These are phyloP conservation scores for Sisyra terminalis DNA, from an alignment of 2,888 invertebrate species.

Conservation along the genomic window DNA sequence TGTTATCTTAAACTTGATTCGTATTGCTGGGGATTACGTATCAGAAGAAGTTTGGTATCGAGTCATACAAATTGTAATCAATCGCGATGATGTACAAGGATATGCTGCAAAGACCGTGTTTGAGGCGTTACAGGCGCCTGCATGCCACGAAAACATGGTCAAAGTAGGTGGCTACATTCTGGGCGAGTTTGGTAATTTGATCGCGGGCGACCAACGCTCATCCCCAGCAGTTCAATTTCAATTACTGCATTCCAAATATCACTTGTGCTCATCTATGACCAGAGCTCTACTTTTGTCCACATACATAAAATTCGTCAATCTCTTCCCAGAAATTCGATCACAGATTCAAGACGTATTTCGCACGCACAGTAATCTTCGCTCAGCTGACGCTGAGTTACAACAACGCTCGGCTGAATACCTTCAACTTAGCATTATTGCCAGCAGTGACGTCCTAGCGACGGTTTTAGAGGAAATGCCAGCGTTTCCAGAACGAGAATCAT, in stretches of 20 bases:
- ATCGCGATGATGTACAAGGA: constrained; percentile 97
- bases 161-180: constrained; percentile 99
- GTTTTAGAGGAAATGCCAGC: constrained; percentile 99
- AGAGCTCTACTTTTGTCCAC: constrained; percentile 92
- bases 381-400: constrained; percentile 96
- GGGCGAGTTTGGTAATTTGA: constrained; percentile 98
- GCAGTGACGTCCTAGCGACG: constrained; percentile 92
- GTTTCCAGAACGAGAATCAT: constrained; percentile 96
- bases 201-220: constrained; percentile 95
- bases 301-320: constrained; percentile 97
- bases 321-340: constrained; percentile 95
- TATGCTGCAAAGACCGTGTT: constrained; percentile 99
- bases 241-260: constrained; percentile 96
- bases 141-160: constrained; percentile 99
- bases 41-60: constrained; percentile 99
- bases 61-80: constrained; percentile 98
- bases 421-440: constrained; percentile 88
- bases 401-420: constrained; percentile 97
- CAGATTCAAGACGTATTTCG: constrained; percentile 90
- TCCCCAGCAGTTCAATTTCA: constrained; percentile 97
- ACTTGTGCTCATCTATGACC: constrained; percentile 93
- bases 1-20: constrained; percentile 94
- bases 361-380: constrained; percentile 88
- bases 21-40: constrained; percentile 99
- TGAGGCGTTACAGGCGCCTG: constrained; percentile 96